Conservation (phyloP, 2,797 vertebrate genomes). For the Chromobotia macracanthus region DNA sequence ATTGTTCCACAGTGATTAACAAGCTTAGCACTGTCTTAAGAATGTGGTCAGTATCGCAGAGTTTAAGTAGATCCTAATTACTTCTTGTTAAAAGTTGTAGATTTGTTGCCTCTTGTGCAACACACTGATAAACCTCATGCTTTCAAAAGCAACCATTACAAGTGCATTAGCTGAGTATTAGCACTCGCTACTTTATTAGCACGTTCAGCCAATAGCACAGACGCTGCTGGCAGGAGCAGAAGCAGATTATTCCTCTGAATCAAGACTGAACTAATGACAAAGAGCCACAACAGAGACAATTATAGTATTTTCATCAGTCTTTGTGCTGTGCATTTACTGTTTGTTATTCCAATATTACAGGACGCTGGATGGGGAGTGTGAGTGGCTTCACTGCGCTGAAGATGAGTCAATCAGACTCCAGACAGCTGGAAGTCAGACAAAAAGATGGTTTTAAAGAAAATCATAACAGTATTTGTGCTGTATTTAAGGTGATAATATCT, state of each 20-base stretch:
- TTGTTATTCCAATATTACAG: slow-evolving; percentile 76
- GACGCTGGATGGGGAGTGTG: slow-evolving; percentile 76
- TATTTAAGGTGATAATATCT: neutral
- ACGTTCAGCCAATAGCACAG: slow-evolving; percentile 73
- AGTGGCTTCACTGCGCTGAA: slow-evolving; percentile 74
- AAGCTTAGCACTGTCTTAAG: slow-evolving; percentile 77
- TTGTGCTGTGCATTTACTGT: slow-evolving; percentile 71
- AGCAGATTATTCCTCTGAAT: slow-evolving; percentile 81
- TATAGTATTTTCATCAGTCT: slow-evolving; percentile 79
- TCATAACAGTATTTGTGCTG: slow-evolving; percentile 67
- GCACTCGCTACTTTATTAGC: slow-evolving; percentile 78
- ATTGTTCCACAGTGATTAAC: slow-evolving; percentile 79
- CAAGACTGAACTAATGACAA: slow-evolving; percentile 78
- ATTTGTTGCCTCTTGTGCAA: slow-evolving; percentile 81
- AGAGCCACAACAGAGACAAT: slow-evolving; percentile 81
- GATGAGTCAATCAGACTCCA: slow-evolving; percentile 71
- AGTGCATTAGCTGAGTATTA: slow-evolving; percentile 76
- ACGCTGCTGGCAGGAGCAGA: slow-evolving; percentile 66
- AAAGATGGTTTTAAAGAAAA: slow-evolving; percentile 71
- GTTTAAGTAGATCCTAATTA: slow-evolving; percentile 85
- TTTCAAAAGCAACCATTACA: slow-evolving; percentile 82
- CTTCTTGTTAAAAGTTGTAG: slow-evolving; percentile 81
- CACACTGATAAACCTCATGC: slow-evolving; percentile 79
- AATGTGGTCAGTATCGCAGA: slow-evolving; percentile 72
- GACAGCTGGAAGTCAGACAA: slow-evolving; percentile 72